phyloP scores from a whole-genome alignment of 2,113 vertebrate genomes.

The Elephas maximus region DNA sequence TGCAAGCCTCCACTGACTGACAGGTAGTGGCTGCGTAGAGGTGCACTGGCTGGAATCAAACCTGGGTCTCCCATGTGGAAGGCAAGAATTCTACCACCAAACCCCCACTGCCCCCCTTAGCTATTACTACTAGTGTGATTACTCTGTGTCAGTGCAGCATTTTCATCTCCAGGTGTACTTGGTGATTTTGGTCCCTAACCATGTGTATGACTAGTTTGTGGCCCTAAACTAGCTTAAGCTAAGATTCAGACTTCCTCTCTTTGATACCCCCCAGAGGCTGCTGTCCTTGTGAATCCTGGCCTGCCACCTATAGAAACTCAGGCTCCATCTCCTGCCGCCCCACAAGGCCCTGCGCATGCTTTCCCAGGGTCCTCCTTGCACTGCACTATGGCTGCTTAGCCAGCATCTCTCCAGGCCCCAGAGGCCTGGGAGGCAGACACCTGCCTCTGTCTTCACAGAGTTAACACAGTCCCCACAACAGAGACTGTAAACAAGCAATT shows the following conservation, averaged over 20 bases:
- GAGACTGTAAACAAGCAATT: constrained; percentile 20
- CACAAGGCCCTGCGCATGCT: background rate
- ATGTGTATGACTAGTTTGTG: background rate
- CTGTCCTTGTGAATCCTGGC: background rate
- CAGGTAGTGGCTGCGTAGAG: background rate
- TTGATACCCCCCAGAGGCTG: background rate
- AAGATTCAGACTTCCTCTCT: background rate
- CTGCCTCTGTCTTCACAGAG: background rate
- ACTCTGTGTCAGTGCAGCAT: background rate
- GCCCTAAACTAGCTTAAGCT: background rate
- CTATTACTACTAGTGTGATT: background rate
- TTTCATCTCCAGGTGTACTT: background rate
- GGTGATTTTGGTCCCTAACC: background rate
- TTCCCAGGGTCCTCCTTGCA: background rate
- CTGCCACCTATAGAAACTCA: background rate
- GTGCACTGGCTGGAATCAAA: background rate
- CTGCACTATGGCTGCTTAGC: background rate
- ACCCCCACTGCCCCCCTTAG: background rate
- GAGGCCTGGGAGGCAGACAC: background rate
- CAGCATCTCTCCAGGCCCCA: background rate
- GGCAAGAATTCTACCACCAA: background rate
- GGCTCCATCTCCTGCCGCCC: background rate
- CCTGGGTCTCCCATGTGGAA: background rate
- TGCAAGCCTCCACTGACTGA: background rate
- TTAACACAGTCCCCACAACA: background rate